Evolutionary conservation across 2,113 vertebrate species (phyloP).

Genomic region (Chaenocephalus aceratus): DNA sequence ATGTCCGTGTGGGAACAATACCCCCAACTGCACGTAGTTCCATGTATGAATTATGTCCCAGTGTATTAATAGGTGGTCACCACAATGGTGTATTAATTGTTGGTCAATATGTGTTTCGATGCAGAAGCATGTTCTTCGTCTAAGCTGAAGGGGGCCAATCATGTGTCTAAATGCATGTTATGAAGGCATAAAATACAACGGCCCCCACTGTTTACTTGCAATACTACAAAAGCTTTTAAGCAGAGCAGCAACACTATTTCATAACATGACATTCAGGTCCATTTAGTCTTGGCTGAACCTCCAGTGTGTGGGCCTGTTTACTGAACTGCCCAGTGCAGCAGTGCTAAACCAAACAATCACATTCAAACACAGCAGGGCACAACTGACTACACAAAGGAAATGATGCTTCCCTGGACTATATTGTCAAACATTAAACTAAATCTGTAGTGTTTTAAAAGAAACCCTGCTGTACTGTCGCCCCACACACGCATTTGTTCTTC

Average conservation of each 20-base stretch:
- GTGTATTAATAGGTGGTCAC: too few relatives aligned
- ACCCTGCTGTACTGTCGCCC: neutral
- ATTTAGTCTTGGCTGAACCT: conserved; percentile 42
- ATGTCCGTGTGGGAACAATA: too few relatives aligned
- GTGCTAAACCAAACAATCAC: conserved; percentile 55
- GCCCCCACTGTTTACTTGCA: conserved; percentile 4
- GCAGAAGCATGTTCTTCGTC: neutral
- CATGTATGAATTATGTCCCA: too few relatives aligned
- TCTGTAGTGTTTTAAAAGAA: conserved; percentile 14
- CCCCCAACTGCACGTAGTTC: too few relatives aligned
- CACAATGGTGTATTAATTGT: neutral
- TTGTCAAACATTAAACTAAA: conserved; percentile 8
- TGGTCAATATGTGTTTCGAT: conserved; percentile 17
- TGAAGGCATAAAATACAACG: conserved; percentile 3
- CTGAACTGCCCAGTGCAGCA: conserved; percentile 47
- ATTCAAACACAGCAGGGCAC: conserved; percentile 53
- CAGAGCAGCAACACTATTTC: conserved; percentile 24
- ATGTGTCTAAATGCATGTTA: conserved; percentile 1
- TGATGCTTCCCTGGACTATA: conserved; percentile 10
- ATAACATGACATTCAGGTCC: conserved; percentile 40
- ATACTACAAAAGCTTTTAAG: conserved; percentile 31
- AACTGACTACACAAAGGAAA: conserved; percentile 50
- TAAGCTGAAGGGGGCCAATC: neutral
- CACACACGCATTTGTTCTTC: neutral
- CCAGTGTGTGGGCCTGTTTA: conserved; percentile 52